Evolutionary conservation across 2,113 vertebrate species (phyloP).

Genomic region (Panthera tigris): DNA sequence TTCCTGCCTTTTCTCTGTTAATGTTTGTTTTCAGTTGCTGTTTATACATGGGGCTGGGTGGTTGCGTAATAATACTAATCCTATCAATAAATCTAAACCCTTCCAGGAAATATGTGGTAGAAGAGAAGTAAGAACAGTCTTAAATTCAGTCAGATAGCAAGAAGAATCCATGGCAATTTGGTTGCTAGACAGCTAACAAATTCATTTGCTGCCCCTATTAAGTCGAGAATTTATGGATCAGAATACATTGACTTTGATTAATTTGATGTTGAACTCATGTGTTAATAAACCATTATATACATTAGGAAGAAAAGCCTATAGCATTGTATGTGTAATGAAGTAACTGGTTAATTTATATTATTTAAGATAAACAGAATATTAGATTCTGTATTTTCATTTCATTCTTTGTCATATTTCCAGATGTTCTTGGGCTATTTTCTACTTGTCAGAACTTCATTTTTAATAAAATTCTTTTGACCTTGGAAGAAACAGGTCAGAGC

Average conservation of each 20-base stretch:
- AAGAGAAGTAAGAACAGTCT: neutral
- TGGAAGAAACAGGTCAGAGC: neutral
- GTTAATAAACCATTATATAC: neutral
- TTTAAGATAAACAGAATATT: neutral
- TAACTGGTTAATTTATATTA: constrained; percentile 6
- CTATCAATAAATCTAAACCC: neutral
- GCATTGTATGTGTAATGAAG: neutral
- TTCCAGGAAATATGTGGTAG: neutral
- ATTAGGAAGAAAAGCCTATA: neutral
- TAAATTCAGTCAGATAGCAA: constrained; percentile 1
- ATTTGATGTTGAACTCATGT: neutral
- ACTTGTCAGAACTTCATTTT: constrained; percentile 9
- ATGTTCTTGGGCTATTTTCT: constrained; percentile 20
- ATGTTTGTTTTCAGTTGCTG: neutral
- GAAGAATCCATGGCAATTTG: neutral
- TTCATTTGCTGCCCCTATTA: neutral
- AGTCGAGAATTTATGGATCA: neutral
- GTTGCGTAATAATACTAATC: constrained; percentile 8
- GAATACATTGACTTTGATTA: constrained; percentile 5
- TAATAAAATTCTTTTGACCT: neutral
- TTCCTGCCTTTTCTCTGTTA: neutral
- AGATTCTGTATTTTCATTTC: neutral
- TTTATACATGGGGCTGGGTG: neutral
- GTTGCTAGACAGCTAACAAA: neutral
- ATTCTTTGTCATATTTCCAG: constrained; percentile 1